Evolutionary conservation across 1,140 invertebrate species (phyloP).

Genomic region (Notospermus geniculatus): DNA sequence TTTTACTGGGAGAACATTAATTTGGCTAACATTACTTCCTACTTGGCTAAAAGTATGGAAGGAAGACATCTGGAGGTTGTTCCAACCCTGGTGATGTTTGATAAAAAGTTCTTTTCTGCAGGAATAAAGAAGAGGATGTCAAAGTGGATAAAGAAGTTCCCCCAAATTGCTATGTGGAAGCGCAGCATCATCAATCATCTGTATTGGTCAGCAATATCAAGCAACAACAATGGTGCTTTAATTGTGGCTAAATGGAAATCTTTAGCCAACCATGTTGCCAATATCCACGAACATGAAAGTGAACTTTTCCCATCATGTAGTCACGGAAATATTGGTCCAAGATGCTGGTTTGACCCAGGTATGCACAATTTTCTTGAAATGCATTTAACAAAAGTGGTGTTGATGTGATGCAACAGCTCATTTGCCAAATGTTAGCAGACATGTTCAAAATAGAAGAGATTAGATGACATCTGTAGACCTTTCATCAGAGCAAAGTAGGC

Average conservation of each 20-base stretch:
- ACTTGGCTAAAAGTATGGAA: no score
- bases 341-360: constrained; percentile 2
- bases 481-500: no score
- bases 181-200: constrained; percentile 7
- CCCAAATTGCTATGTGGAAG: background rate
- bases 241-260: constrained; percentile 2
- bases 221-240: background rate
- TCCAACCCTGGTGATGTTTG: no score
- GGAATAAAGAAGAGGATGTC: background rate
- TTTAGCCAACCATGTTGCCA: background rate
- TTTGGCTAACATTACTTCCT: no score
- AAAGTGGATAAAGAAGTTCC: background rate
- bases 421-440: no score
- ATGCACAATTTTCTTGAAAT: background rate
- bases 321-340: background rate
- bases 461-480: no score
- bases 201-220: background rate
- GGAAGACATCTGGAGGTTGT: no score
- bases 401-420: background rate
- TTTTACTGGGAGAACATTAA: no score
- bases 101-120: background rate
- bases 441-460: no score
- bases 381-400: background rate
- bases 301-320: background rate
- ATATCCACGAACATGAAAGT: background rate